Conservation (phyloP, 2,888 invertebrate species). For the Epinotia demarniana region DNA sequence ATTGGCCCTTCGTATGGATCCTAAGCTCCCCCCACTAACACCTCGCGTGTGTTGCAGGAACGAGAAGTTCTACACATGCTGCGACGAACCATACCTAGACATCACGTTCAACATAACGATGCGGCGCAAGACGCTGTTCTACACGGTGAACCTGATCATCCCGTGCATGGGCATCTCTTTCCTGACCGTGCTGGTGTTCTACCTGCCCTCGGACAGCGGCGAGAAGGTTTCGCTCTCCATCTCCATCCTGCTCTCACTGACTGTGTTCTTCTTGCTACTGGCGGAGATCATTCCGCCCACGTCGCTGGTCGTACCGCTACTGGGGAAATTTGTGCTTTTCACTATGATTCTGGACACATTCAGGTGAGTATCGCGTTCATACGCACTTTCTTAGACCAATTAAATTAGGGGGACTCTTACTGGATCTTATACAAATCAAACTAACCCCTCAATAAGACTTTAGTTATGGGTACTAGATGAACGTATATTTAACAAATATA, state of each 20-base stretch:
- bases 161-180: constrained; percentile 99
- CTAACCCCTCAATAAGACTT: too few relatives aligned
- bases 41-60: constrained; percentile 84
- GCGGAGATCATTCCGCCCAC: constrained; percentile 88
- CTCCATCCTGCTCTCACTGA: constrained; percentile 96
- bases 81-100: constrained; percentile 97
- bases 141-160: constrained; percentile 98
- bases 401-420: too few relatives aligned
- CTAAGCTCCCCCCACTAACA: neutral
- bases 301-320: constrained; percentile 95
- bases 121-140: constrained; percentile 97
- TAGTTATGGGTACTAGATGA: too few relatives aligned
- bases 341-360: constrained; percentile 98
- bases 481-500: too few relatives aligned
- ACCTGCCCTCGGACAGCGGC: constrained; percentile 98
- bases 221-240: constrained; percentile 99
- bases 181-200: constrained; percentile 98
- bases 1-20: neutral
- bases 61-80: constrained; percentile 98
- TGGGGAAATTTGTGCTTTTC: constrained; percentile 97
- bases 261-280: constrained; percentile 97
- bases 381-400: neutral
- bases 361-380: constrained; percentile 86
- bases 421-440: too few relatives aligned
- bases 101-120: constrained; percentile 99